Evolutionary conservation across 2,888 invertebrate genomes (phyloP).

Genomic region (Tromatobia lineatoria): DNA sequence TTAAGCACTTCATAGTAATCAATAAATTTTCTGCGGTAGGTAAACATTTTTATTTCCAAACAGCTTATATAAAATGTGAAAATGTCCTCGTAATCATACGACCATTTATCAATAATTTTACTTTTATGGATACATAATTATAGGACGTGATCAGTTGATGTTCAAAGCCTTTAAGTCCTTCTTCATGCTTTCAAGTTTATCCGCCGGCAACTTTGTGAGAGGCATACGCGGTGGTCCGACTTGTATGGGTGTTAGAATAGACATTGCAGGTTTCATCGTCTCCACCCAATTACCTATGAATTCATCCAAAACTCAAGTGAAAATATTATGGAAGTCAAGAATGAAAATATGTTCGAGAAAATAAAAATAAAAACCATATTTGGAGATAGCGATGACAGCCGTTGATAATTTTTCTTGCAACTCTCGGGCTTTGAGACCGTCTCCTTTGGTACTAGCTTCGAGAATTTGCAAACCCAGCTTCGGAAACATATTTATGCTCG

Average conservation of each 20-base stretch:
- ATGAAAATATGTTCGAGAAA: constrained; percentile 64
- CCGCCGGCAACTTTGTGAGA: constrained; percentile 85
- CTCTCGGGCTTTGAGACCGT: constrained; percentile 85
- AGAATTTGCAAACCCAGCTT: constrained; percentile 87
- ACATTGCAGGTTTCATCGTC: constrained; percentile 91
- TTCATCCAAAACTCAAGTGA: not conserved
- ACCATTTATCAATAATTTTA: not conserved
- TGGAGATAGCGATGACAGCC: constrained; percentile 81
- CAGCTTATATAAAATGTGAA: not conserved
- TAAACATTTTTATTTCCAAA: not conserved
- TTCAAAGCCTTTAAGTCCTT: constrained; percentile 75
- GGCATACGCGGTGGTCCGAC: constrained; percentile 89
- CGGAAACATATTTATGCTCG: constrained; percentile 90
- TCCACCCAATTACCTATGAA: constrained; percentile 89
- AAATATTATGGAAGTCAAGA: not conserved
- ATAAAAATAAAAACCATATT: constrained; percentile 83
- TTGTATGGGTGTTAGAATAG: constrained; percentile 87
- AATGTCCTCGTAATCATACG: not conserved
- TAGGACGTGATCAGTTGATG: constrained; percentile 19
- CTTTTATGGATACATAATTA: too few species aligned
- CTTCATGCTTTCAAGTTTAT: constrained; percentile 83
- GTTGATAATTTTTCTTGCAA: constrained; percentile 86
- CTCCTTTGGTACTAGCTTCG: constrained; percentile 86
- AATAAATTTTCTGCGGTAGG: not conserved
- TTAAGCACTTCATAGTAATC: not conserved